Evolutionary conservation across 2,113 vertebrate genomes (phyloP), one percentile per base, ranked within the genome.

Genomic region (Neoarius graeffei): DNA sequence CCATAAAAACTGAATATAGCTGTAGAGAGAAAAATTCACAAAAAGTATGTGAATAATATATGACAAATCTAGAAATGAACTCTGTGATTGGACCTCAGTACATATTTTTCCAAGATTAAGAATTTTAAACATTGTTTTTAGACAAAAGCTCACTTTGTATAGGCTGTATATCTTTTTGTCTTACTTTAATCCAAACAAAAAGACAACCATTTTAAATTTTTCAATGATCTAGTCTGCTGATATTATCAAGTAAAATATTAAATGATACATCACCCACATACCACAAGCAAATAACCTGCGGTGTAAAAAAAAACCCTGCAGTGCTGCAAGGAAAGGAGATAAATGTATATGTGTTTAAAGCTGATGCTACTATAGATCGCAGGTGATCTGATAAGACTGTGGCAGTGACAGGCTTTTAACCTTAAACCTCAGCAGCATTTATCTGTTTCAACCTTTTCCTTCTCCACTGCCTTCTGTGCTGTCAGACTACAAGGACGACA

Each of bases 371-470:
- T 92, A 95, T 95, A 93, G 93, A 94, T 95, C 92, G 91, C 52
- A 69, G 91, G 90, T 62, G 91, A 88, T 93, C 91, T 92, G 94
- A 95, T 95, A 94, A 95, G 92, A 86, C 90, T 91, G 90, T 91
- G 89, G 86, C 76, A 90, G 92, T 90, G 94, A 94, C 94, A 93
- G 93, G 90, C 94, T 94, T 93, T 95, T 95, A 95, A 94, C 94
- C 95, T 94, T 90, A 89, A 89, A 92, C 86, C 88, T 89, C 57
- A 85, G 89, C 91, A 88, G 90, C 91, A 94, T 94, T 93, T 93
- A 95, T 95, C 91, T 92, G 89, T 93, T 91, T 91, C 91, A 90
- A 86, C 93, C 89, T 91, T 87, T 89, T 85, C 90, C 54, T 89
- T 82, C 89, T 67, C 30, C 59, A 60, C 30, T 81, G 80, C 19